Evolutionary conservation across 2,797 vertebrate species (phyloP).

Genomic region (Microcaecilia unicolor): DNA sequence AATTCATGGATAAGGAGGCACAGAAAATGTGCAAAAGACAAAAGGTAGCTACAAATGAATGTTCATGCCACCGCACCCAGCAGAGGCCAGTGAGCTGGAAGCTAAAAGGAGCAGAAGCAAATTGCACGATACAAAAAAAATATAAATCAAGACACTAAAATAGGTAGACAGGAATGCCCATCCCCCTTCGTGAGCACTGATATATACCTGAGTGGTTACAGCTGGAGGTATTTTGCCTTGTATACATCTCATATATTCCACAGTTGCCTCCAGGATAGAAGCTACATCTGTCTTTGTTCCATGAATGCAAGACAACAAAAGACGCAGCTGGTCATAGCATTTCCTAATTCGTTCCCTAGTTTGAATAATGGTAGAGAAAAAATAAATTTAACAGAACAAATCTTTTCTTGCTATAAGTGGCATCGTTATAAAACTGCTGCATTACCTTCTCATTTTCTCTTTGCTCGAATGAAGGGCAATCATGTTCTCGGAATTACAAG

Average conservation of each 20-base stretch:
- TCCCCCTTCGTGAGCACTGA: background rate
- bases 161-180: background rate
- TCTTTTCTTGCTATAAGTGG: no score
- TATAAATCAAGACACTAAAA: background rate
- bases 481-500: slow-evolving; percentile 1
- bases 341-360: slow-evolving; percentile 28
- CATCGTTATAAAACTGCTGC: no score
- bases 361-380: slow-evolving; percentile 1
- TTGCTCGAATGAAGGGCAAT: slow-evolving; percentile 20
- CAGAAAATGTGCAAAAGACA: background rate
- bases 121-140: background rate
- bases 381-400: background rate
- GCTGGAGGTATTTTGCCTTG: slow-evolving; percentile 12
- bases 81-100: no score
- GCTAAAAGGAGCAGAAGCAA: no score
- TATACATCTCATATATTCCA: slow-evolving; percentile 15
- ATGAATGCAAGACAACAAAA: slow-evolving; percentile 18
- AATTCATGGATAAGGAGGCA: background rate
- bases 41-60: no score
- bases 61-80: no score
- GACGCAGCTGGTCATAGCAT: slow-evolving; percentile 27
- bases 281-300: slow-evolving; percentile 12
- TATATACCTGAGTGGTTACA: slow-evolving; percentile 20
- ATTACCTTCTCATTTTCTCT: slow-evolving; percentile 19
- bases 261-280: slow-evolving; percentile 31